Evolutionary conservation across 2,113 vertebrate species (phyloP).

Genomic region (Danionella cerebrum): DNA sequence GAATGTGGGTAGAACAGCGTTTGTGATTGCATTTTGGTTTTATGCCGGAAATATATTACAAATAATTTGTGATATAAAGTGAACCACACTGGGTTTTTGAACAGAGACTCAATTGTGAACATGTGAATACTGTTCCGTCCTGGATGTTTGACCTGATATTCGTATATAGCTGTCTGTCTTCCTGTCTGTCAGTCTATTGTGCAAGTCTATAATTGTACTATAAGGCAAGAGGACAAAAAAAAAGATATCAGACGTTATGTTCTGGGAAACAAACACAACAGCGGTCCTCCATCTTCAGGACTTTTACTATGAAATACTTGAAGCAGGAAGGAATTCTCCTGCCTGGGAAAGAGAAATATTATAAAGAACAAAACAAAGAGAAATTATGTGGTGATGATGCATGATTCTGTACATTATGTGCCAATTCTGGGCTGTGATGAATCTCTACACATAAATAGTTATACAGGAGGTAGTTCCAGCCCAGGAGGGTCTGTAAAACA

Average conservation of each 20-base stretch:
- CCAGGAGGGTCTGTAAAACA: not conserved
- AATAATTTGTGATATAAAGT: too few relatives aligned
- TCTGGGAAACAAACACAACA: conserved; percentile 43
- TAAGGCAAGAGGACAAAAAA: conserved; percentile 55
- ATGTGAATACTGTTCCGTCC: too few relatives aligned
- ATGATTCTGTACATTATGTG: conserved; percentile 44
- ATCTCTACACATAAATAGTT: not conserved
- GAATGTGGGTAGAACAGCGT: too few relatives aligned
- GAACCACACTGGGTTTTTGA: not conserved
- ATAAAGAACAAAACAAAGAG: conserved; percentile 49
- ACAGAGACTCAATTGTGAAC: not conserved
- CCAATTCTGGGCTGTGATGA: conserved; percentile 51
- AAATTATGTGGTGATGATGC: conserved; percentile 46
- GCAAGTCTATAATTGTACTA: conserved; percentile 34
- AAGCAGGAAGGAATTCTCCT: conserved; percentile 67
- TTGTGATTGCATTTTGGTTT: too few relatives aligned
- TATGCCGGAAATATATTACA: too few relatives aligned
- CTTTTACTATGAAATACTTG: conserved; percentile 69
- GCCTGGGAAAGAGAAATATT: conserved; percentile 53
- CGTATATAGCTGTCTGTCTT: conserved; percentile 42
- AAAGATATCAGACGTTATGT: conserved; percentile 50
- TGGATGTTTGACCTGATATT: conserved; percentile 7
- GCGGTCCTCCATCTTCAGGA: conserved; percentile 63
- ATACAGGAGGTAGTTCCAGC: not conserved
- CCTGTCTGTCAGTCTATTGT: conserved; percentile 36